Evolutionary conservation across 2,113 vertebrate species (phyloP), one percentile per base, ranked within the genome.

Genomic region (Lichenostomus cassidix): DNA sequence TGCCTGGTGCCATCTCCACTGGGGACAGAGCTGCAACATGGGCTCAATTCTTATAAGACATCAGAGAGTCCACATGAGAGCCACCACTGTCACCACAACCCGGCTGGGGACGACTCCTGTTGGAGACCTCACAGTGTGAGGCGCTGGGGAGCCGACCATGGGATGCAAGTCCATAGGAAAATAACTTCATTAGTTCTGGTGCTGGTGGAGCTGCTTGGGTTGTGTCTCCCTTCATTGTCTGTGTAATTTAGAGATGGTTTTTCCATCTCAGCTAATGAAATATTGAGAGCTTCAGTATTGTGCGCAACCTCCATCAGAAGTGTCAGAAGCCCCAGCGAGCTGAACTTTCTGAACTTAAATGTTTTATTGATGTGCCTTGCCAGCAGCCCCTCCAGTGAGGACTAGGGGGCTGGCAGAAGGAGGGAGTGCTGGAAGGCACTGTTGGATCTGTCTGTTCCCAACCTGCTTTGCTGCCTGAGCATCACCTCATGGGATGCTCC

Each of bases 191-290:
- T 89, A 24, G 58, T 91, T 91, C 83, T 95, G 65, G 44, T 79
- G 74, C 67, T 86, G 7, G 0, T 83, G 89, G 79, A 52, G 70
- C 67, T 58, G 91, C 76, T 82, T 63, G 78, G 46, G 2, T 24
- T 69, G 69, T 62, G 65, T 83, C 69, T 84, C 70, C 56, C 60
- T 81, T 91, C 49, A 79, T 79, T 95, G 76, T 95, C 89, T 92
- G 73, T 87, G 29, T 87, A 55, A 91, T 82, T 85, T 35, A 65
- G 85, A 89, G 82, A 55, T 75, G 42, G 29, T 91, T 96, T 96
- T 96, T 94, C 87, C 74, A 88, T 91, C 92, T 93, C 21, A 1
- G 74, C 78, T 93, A 89, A 91, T 89, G 93, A 96, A 92, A 94
- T 87, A 71, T 69, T 64, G 65, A 89, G 77, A 84, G 77, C 77